Evolutionary conservation across 2,797 vertebrate genomes (phyloP), one percentile per base, ranked within the genome.

Genomic region (Heteromormyrus szaboi): DNA sequence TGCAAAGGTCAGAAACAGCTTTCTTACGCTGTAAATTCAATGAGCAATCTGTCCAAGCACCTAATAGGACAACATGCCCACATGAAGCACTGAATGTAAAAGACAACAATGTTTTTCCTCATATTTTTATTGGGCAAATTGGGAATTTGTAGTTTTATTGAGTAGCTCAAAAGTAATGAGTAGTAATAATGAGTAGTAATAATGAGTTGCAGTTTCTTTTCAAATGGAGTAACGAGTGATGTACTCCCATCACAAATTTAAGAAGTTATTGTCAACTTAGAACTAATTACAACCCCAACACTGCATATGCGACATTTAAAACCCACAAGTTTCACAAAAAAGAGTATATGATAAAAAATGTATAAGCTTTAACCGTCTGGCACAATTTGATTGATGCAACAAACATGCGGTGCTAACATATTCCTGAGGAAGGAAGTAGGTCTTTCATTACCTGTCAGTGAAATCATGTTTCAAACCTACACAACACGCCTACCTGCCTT

Each of bases 381-480:
- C 53, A n/a, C 85, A 53, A 56, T 51, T 56, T 54, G 53, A 86
- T 37, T 51, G 85, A 86, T 86, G 85, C 29, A 51, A 41, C 14
- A 37, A 86, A 86, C 85, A 86, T 86, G 33, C 37, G 85, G 85
- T 1, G 17, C 2, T 41, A 56, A 33, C 29, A 37, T 86, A 41
- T 86, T 86, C 33, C 29, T 8, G 25, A 86, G 33, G 29, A 86
- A 54, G 56, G 5, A 85, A 29, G 85, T 41, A 41, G 29, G 29
- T 12, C 25, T 56, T 86, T 56, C 85, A 33, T 25, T 17, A 59
- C 50, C 12, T 86, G 50, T 56, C 51, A 56, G 48, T 86, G 51
- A 53, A 46, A 54, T 86, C 85, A 59, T 25, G 53, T n/a, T 86
- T 59, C 85, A 86, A 86, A 86, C 51, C 85, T 50, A 53, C 84